Evolutionary conservation across 2,888 invertebrate species (phyloP), one percentile per base, ranked within the genome.

Genomic region (Archips crataeganus): DNA sequence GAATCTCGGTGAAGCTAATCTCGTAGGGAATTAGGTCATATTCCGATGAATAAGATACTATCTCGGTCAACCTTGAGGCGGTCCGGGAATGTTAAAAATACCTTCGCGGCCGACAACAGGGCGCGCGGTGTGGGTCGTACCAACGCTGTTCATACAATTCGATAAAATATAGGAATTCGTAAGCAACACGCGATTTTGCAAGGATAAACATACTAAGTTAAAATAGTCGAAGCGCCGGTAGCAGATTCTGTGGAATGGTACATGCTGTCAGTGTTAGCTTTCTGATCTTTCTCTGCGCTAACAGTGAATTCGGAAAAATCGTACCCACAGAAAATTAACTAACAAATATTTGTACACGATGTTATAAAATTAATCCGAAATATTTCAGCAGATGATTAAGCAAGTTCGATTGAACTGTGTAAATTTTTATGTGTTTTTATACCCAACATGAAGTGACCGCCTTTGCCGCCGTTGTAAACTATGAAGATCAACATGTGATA

Each of bases 81-180:
- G 89, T 91, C 93, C 89, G 94, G 91, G 94, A 93, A 94, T 94
- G 94, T 94, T 94, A 94, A 93, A 94, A 94, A 94, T 94, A 94
- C 93, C 92, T 82, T 86, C 86, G 89, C 87, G 86, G 84, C 84
- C 81, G 83, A 82, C 71, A 82, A 45, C 51, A 13, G 82, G 87
- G 83, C 83, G 85, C 87, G 83, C 85, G 77, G 85, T 84, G 86
- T 84, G 82, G 81, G 81, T 80, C 84, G 83, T 79, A 79, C 80
- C 79, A 78, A 75, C 77, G 79, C 68, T 81, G 87, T 86, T 85
- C 80, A 80, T 85, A 87, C 82, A 86, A 87, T 88, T 86, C 83
- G 81, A 89, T 86, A 82, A 86, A 85, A 77, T 72, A 77, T 39
- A 54, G 67, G 51, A 59, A 68, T 63, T 54, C 47, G 45, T 72